phyloP scores from a whole-genome alignment of 1,140 invertebrate genomes.

The Onthophagus taurus region DNA sequence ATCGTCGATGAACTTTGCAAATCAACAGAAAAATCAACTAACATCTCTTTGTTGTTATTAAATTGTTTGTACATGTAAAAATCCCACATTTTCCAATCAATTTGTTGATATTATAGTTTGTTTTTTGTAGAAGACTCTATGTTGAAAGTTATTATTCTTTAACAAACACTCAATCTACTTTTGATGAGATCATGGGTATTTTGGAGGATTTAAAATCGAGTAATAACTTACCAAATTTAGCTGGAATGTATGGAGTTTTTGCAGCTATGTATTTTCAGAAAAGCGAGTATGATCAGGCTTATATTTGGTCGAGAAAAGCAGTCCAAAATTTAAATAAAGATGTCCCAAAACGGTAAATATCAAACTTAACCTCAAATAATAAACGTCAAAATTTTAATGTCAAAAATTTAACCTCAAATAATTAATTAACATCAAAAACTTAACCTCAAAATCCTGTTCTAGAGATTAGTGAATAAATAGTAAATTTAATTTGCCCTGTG shows the following conservation, averaged over 20 bases:
- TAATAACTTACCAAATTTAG: conserved; percentile 47
- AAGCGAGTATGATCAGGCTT: conserved; percentile 65
- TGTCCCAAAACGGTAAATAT: conserved; percentile 44
- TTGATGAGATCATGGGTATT: conserved; percentile 37
- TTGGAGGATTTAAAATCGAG: conserved; percentile 36
- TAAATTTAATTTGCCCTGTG: too few species aligned
- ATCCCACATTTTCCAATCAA: conserved; percentile 12
- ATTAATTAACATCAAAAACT: too few species aligned
- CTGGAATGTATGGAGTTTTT: conserved; percentile 69
- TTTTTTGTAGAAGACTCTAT: conserved; percentile 6
- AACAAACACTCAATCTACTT: conserved; percentile 41
- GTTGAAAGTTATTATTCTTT: conserved; percentile 12
- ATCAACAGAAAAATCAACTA: conserved; percentile 39
- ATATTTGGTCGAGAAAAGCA: conserved; percentile 65
- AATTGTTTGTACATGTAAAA: conserved; percentile 66
- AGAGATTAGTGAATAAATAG: too few species aligned
- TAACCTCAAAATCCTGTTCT: too few species aligned
- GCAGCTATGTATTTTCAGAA: conserved; percentile 68
- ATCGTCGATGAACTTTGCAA: conserved; percentile 52
- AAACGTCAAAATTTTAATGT: too few species aligned
- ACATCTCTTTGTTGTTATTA: conserved; percentile 39
- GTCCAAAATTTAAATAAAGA: conserved; percentile 52
- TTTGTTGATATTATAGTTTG: neutral
- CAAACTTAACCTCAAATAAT: too few species aligned
- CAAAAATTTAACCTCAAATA: too few species aligned